Evolutionary conservation across 2,113 vertebrate genomes (phyloP).

Genomic region (Glaucomys volans): DNA sequence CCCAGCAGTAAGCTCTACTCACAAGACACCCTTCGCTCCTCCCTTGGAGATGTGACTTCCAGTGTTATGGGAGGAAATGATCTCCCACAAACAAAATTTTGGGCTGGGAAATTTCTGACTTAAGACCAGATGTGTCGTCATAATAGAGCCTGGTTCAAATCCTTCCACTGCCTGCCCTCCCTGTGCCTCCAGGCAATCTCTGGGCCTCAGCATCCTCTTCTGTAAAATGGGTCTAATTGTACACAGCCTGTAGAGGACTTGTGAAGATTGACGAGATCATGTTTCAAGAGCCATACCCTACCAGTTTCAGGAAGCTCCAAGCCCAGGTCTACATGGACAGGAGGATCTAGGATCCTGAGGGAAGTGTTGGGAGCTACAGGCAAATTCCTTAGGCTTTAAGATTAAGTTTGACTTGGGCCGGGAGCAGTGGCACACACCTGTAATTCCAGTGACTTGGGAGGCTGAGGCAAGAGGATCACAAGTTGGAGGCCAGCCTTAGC

Average conservation of each 20-base stretch:
- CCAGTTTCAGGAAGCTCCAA: background rate
- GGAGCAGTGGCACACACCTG: too few relatives aligned
- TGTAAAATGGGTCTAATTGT: background rate
- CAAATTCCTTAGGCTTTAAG: background rate
- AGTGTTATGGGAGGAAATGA: background rate
- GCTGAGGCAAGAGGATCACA: too few relatives aligned
- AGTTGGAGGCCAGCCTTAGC: too few relatives aligned
- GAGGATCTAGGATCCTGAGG: background rate
- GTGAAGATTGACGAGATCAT: background rate
- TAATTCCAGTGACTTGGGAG: too few relatives aligned
- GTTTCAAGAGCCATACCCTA: background rate
- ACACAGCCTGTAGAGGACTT: background rate
- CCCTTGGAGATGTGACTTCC: background rate
- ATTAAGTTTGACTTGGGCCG: background rate
- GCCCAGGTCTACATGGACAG: rapidly evolving
- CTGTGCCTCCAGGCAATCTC: background rate
- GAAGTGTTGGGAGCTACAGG: too few relatives aligned
- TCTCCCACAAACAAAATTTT: too few relatives aligned
- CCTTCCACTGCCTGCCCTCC: background rate
- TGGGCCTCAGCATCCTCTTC: background rate
- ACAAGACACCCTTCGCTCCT: too few relatives aligned
- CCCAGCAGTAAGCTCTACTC: background rate
- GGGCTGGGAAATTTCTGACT: background rate
- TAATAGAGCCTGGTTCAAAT: background rate
- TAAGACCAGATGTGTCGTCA: background rate